Conservation (phyloP, 2,888 invertebrate genomes). For the Halictus quadricinctus region DNA sequence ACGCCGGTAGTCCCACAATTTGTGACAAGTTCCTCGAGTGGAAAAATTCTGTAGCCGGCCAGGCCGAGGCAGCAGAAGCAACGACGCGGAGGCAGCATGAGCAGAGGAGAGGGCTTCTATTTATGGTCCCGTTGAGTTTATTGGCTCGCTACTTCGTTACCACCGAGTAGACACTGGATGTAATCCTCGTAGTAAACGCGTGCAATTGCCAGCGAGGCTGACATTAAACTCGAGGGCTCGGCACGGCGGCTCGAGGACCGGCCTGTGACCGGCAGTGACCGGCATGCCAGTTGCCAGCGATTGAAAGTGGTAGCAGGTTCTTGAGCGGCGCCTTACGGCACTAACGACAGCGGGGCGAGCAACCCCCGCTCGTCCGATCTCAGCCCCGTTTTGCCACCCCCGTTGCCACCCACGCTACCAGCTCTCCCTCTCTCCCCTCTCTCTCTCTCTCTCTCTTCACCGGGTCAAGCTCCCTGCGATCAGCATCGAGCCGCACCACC, state of each 20-base stretch:
- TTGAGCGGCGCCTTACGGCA: slow-evolving; percentile 66
- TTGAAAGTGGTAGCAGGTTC: slow-evolving; percentile 59
- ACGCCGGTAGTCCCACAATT: background rate
- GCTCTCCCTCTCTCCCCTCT: background rate
- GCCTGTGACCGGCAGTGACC: slow-evolving; percentile 43
- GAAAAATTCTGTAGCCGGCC: background rate
- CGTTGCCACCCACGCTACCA: slow-evolving; percentile 8
- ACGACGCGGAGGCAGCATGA: background rate
- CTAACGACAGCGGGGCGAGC: slow-evolving; percentile 57
- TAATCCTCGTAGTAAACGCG: slow-evolving; percentile 23
- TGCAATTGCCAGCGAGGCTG: background rate
- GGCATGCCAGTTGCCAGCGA: slow-evolving; percentile 41
- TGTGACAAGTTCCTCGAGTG: background rate
- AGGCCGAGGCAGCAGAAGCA: background rate
- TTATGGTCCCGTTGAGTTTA: slow-evolving; percentile 11
- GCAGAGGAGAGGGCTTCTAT: background rate
- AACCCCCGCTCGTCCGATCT: slow-evolving; percentile 33
- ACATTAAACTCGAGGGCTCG: slow-evolving; percentile 46
- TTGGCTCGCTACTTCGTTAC: slow-evolving; percentile 9
- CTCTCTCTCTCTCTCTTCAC: slow-evolving; percentile 40
- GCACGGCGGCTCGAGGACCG: background rate
- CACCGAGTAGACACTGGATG: slow-evolving; percentile 5
- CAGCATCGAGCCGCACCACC: slow-evolving; percentile 73
- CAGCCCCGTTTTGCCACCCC: slow-evolving; percentile 27
- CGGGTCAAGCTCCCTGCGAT: slow-evolving; percentile 71